Conservation (phyloP, 2,888 invertebrate species). For the Epinotia bilunana region DNA sequence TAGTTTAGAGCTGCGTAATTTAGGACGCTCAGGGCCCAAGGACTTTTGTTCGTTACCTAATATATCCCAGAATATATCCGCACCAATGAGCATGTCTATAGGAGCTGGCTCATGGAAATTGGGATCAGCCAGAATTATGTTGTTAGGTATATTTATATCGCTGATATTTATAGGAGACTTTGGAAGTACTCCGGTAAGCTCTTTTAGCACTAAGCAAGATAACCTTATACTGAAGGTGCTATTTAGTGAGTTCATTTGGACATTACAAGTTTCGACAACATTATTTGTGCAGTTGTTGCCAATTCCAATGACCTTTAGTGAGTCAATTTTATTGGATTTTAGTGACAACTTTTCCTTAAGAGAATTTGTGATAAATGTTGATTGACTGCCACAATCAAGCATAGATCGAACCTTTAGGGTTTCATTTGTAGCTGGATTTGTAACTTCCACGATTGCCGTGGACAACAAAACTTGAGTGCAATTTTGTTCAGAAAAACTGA, state of each 20-base stretch:
- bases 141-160: conserved; percentile 30
- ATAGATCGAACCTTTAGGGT: neutral
- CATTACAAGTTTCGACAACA: conserved; percentile 21
- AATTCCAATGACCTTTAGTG: conserved; percentile 22
- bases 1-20: conserved; percentile 18
- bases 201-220: conserved; percentile 39
- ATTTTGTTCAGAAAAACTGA: neutral
- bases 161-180: conserved; percentile 24
- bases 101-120: conserved; percentile 31
- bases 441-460: conserved; percentile 1
- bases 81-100: conserved; percentile 38
- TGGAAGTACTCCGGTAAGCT: conserved; percentile 42
- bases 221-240: conserved; percentile 8
- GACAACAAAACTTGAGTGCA: conserved; percentile 6
- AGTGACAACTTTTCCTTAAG: conserved; percentile 4
- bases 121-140: conserved; percentile 41
- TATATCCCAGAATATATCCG: conserved; percentile 39
- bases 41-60: conserved; percentile 29
- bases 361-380: neutral
- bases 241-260: conserved; percentile 31
- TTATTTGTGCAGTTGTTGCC: conserved; percentile 12
- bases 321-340: neutral
- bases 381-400: conserved; percentile 8
- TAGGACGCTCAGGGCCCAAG: conserved; percentile 29
- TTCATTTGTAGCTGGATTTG: neutral